phyloP scores from a whole-genome alignment of 2,797 vertebrate species.

The Sebastes itinus region DNA sequence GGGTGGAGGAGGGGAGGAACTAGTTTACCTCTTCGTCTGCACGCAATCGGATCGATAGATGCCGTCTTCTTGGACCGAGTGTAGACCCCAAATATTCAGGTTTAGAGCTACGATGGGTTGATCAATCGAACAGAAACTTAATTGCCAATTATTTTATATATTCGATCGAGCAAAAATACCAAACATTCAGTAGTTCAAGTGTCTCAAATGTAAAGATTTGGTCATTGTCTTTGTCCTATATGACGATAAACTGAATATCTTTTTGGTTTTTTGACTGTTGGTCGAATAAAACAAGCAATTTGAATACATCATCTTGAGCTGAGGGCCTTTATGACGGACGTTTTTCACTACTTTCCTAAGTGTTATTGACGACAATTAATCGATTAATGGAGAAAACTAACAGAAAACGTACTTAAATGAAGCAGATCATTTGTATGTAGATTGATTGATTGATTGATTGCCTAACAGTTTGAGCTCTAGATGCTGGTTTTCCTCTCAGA shows the following conservation, averaged over 20 bases:
- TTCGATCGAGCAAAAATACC: not conserved
- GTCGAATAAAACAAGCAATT: not conserved
- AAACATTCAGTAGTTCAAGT: not conserved
- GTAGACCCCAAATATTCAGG: not conserved
- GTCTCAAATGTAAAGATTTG: not conserved
- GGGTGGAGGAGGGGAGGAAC: conserved; percentile 51
- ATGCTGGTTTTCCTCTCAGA: not conserved
- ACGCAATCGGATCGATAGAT: conserved; percentile 34
- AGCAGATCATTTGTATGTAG: not conserved
- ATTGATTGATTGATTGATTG: not conserved
- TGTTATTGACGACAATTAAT: too few species aligned
- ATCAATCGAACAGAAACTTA: not conserved
- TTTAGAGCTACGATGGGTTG: not conserved
- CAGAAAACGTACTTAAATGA: not conserved
- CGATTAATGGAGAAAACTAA: too few species aligned
- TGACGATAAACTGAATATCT: not conserved
- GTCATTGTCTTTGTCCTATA: not conserved
- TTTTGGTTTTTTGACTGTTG: not conserved
- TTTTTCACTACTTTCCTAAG: not conserved
- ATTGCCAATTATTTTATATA: not conserved
- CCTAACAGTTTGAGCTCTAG: not conserved
- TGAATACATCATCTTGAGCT: not conserved
- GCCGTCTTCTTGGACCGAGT: not conserved
- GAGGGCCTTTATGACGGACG: too few species aligned
- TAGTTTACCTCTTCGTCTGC: conserved; percentile 42